These are phyloP conservation scores for Drosophila gaucha DNA, from an alignment of 2,888 invertebrate species.

Conservation along the genomic window DNA sequence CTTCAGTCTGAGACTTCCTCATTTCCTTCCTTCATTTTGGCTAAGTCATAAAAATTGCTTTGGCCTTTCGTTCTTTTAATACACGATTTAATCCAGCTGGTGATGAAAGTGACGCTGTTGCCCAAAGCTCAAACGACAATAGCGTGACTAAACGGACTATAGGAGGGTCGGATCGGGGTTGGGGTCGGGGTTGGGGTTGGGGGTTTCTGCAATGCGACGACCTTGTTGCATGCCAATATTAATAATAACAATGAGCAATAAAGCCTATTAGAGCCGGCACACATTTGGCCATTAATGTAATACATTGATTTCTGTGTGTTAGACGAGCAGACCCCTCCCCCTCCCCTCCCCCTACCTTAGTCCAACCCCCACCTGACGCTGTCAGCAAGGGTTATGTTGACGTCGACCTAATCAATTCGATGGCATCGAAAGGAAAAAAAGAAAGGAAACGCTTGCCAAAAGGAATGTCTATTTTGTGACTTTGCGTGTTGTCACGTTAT, in stretches of 20 bases:
- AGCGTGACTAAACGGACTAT: constrained; percentile 47
- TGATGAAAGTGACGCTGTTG: constrained; percentile 21
- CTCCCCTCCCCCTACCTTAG: neutral
- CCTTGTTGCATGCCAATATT: constrained; percentile 80
- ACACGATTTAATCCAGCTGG: constrained; percentile 20
- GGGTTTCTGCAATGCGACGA: constrained; percentile 57
- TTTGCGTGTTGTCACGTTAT: constrained; percentile 85
- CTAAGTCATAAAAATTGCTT: no score
- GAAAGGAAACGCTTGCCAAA: constrained; percentile 32
- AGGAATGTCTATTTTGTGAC: constrained; percentile 55
- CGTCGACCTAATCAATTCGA: constrained; percentile 65
- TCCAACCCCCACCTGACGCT: constrained; percentile 10
- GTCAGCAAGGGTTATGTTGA: constrained; percentile 62
- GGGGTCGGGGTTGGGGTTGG: neutral
- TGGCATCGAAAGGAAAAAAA: constrained; percentile 49
- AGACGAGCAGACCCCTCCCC: neutral
- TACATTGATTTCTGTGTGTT: constrained; percentile 79
- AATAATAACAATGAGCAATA: constrained; percentile 79
- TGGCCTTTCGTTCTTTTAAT: no score
- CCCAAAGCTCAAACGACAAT: constrained; percentile 1
- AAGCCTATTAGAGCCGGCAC: constrained; percentile 80
- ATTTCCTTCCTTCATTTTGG: no score
- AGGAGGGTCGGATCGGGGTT: no score
- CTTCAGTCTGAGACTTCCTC: no score
- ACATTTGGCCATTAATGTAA: constrained; percentile 80